Conservation (phyloP, 2,797 vertebrate genomes). For the Clarias laeviceps region DNA sequence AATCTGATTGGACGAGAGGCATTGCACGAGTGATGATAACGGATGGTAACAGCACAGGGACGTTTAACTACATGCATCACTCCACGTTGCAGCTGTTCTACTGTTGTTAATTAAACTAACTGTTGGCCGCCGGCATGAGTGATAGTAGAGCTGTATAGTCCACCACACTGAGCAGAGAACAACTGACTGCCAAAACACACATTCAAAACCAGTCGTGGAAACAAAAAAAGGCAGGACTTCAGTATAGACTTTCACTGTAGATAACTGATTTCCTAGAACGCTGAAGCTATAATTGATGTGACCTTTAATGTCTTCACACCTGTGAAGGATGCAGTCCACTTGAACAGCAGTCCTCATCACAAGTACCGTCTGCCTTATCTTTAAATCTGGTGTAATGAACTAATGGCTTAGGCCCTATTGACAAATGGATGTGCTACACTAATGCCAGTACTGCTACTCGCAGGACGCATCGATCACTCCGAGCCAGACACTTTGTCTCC, state of each 20-base stretch:
- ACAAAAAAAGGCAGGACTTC: background rate
- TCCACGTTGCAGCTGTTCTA: too few relatives aligned
- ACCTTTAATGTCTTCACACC: slow-evolving; percentile 22
- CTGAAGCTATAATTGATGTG: background rate
- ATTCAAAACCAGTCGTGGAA: too few relatives aligned
- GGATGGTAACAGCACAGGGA: too few relatives aligned
- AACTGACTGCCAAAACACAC: too few relatives aligned
- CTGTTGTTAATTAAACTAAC: too few relatives aligned
- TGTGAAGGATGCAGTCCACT: background rate
- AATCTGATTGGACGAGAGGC: too few relatives aligned
- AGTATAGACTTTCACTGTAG: background rate
- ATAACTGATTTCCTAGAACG: background rate
- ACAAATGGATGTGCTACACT: slow-evolving; percentile 42
- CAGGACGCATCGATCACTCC: slow-evolving; percentile 52
- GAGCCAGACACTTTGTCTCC: slow-evolving; percentile 47
- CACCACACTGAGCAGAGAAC: too few relatives aligned
- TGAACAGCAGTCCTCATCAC: slow-evolving; percentile 34
- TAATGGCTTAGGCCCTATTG: slow-evolving; percentile 46
- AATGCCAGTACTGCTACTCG: slow-evolving; percentile 38
- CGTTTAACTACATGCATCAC: too few relatives aligned
- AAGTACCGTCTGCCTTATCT: slow-evolving; percentile 43
- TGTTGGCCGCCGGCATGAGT: too few relatives aligned
- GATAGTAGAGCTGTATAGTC: too few relatives aligned
- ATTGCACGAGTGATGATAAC: too few relatives aligned
- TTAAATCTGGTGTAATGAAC: slow-evolving; percentile 51